Conservation (phyloP, 2,113 vertebrate genomes). For the Bolborhynchus lineola region DNA sequence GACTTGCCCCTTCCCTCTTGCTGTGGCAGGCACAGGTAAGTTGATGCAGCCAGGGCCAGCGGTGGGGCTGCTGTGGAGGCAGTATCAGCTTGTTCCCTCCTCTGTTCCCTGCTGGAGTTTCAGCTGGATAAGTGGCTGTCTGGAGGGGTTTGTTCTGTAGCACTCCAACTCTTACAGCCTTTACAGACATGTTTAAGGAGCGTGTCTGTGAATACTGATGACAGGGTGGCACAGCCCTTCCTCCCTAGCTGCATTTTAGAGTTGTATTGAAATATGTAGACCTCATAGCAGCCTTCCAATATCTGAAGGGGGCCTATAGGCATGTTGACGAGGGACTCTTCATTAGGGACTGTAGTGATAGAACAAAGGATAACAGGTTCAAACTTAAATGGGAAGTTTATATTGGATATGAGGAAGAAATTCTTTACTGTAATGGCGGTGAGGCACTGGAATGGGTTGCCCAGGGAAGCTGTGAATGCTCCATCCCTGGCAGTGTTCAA, state of each 20-base stretch:
- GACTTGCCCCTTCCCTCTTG: not conserved
- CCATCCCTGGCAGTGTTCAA: too few relatives aligned
- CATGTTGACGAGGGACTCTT: too few relatives aligned
- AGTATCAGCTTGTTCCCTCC: not conserved
- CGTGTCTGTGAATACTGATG: not conserved
- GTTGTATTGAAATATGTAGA: not conserved
- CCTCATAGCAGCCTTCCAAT: too few relatives aligned
- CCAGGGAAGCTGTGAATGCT: too few relatives aligned
- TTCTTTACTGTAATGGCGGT: too few relatives aligned
- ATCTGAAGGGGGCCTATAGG: too few relatives aligned
- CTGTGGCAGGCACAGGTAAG: not conserved
- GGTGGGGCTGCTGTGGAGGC: not conserved
- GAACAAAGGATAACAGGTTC: too few relatives aligned
- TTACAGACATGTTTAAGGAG: not conserved
- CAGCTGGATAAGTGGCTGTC: not conserved
- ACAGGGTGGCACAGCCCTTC: not conserved
- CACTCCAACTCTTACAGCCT: not conserved
- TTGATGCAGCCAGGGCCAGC: fast-evolving
- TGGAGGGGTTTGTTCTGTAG: not conserved
- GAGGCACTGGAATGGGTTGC: too few relatives aligned
- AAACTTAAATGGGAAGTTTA: too few relatives aligned
- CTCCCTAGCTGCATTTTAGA: not conserved
- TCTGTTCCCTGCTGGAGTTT: not conserved
- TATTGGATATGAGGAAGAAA: too few relatives aligned
- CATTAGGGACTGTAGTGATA: too few relatives aligned